These are phyloP conservation scores for Taenioides sp. DNA, from an alignment of 2,797 vertebrate species.

Conservation along the genomic window DNA sequence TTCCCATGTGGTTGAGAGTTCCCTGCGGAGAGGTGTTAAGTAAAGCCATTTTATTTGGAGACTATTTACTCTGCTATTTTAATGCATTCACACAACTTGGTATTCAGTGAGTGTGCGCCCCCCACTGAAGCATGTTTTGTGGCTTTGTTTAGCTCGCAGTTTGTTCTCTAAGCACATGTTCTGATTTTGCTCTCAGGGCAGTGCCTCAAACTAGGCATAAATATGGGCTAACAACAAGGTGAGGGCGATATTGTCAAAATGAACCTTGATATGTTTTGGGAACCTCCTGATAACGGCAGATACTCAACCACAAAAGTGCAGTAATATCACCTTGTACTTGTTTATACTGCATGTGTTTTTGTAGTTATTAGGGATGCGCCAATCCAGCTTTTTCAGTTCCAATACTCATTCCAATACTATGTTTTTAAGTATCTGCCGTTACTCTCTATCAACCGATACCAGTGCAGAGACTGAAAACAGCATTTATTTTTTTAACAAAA, in stretches of 20 bases:
- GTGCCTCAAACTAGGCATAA: not conserved
- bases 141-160: not conserved
- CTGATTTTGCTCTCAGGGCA: not conserved
- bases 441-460: no score
- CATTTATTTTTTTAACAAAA: no score
- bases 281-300: not conserved
- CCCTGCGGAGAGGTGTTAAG: not conserved
- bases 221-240: not conserved
- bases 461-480: no score
- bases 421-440: no score
- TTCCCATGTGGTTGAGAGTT: not conserved
- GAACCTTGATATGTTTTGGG: not conserved
- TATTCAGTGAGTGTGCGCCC: not conserved
- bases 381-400: no score
- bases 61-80: not conserved
- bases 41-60: conserved; percentile 4
- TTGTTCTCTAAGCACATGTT: conserved; percentile 1
- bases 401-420: no score
- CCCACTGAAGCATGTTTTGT: not conserved
- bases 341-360: not conserved
- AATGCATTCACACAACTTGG: not conserved
- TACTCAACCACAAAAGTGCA: not conserved
- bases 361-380: no score
- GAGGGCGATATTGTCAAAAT: not conserved
- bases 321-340: not conserved